Percentiles rank a stretch among this genome's conserved stretches.
Evolutionary conservation across 2,113 vertebrate species (phyloP).

Genomic region (Bambusicola thoracicus): DNA sequence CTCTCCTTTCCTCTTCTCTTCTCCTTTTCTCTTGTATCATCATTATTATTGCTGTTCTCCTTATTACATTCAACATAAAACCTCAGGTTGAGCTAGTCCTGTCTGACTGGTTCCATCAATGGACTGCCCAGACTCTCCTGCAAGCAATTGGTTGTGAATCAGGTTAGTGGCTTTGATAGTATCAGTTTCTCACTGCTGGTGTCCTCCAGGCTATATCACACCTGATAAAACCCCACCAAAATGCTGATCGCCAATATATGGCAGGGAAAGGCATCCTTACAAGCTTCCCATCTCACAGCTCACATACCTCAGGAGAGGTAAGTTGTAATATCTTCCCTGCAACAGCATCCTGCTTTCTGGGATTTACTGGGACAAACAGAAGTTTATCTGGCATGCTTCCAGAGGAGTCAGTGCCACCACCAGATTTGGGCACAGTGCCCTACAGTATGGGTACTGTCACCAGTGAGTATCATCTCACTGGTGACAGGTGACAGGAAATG

Average conservation of each 20-base stretch:
- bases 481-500: too few relatives aligned
- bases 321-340: not conserved
- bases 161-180: not conserved
- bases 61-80: not conserved
- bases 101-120: fast-evolving
- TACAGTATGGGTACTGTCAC: not conserved
- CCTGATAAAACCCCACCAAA: not conserved
- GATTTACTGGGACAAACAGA: not conserved
- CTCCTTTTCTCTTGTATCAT: not conserved
- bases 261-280: not conserved
- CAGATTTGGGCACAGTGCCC: not conserved
- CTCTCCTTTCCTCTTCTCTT: not conserved
- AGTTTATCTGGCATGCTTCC: not conserved
- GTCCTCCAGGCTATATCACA: not conserved
- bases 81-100: not conserved
- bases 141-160: not conserved
- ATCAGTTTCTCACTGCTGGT: not conserved
- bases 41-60: not conserved
- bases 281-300: not conserved
- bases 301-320: not conserved
- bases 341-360: not conserved
- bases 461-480: too few relatives aligned
- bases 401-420: not conserved
- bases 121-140: not conserved
- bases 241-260: not conserved